Evolutionary conservation across 37 sponge, comb jelly and placozoan genomes (phyloP).

Genomic region (Theonella swinhoei): DNA sequence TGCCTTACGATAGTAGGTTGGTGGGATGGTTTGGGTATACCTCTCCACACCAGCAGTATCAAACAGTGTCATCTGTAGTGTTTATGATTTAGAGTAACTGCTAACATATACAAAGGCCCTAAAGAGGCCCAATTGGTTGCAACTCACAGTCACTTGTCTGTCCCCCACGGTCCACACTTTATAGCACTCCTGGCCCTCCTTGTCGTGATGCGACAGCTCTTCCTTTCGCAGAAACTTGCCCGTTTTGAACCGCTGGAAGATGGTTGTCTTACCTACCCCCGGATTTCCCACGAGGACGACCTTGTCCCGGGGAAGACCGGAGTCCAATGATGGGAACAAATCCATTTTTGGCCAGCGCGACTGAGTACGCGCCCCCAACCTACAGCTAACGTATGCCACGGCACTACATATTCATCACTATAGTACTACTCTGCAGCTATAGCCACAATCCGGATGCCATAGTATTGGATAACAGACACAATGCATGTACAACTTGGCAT

Average conservation of each 20-base stretch:
- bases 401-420: no score
- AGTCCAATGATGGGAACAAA: background rate
- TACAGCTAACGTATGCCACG: no score
- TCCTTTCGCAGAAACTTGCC: slow-evolving; percentile 10
- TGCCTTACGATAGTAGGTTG: slow-evolving; percentile 68
- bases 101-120: background rate
- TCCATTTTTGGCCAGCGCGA: no score
- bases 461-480: no score
- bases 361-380: no score
- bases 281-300: slow-evolving; percentile 69
- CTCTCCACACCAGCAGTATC: slow-evolving; percentile 84
- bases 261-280: slow-evolving; percentile 67
- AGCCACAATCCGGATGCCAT: no score
- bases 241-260: slow-evolving; percentile 64
- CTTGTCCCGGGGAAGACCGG: slow-evolving; percentile 20
- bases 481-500: no score
- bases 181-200: background rate
- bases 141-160: slow-evolving; percentile 19
- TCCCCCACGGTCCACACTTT: slow-evolving; percentile 21
- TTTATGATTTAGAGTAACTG: background rate
- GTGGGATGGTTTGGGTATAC: slow-evolving; percentile 58
- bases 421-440: no score
- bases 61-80: slow-evolving; percentile 62
- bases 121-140: no score
- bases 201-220: background rate